A percentile compares a stretch with the other conserved stretches of the same genome.
Conservation (phyloP, 1,140 invertebrate genomes). For the Theocolax elegans region DNA sequence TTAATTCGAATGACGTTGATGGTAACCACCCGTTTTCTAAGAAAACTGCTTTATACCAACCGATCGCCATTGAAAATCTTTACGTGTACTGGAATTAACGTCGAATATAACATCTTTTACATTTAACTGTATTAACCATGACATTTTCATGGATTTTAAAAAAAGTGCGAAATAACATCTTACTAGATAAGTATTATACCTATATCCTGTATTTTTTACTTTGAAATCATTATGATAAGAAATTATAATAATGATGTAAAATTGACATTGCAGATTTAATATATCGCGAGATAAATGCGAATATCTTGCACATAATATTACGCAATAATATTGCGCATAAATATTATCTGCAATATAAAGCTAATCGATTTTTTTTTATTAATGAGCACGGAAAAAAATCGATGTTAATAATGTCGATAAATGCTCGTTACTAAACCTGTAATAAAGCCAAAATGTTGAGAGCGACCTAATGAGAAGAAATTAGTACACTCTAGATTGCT, state of each 20-base stretch:
- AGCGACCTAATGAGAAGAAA: slow-evolving; percentile 27
- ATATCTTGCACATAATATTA: no score
- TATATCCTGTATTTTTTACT: no score
- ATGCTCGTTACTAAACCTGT: slow-evolving; percentile 13
- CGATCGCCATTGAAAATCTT: background rate
- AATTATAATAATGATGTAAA: no score
- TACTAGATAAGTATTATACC: no score
- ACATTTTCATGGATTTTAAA: no score
- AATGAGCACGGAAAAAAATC: background rate
- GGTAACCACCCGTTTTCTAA: no score
- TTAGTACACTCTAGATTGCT: slow-evolving; percentile 40
- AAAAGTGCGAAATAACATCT: no score
- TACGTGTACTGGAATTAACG: slow-evolving; percentile 10
- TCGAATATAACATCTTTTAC: background rate
- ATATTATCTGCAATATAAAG: no score
- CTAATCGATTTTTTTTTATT: background rate
- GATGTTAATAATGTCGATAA: background rate
- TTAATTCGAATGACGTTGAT: background rate
- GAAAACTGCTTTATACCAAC: background rate
- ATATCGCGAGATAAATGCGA: no score
- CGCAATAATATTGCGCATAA: no score
- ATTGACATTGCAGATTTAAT: no score
- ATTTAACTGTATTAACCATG: background rate
- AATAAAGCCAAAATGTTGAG: slow-evolving; percentile 22
- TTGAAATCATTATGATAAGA: no score